phyloP scores from a whole-genome alignment of 2,113 vertebrate species.

The Pica pica region DNA sequence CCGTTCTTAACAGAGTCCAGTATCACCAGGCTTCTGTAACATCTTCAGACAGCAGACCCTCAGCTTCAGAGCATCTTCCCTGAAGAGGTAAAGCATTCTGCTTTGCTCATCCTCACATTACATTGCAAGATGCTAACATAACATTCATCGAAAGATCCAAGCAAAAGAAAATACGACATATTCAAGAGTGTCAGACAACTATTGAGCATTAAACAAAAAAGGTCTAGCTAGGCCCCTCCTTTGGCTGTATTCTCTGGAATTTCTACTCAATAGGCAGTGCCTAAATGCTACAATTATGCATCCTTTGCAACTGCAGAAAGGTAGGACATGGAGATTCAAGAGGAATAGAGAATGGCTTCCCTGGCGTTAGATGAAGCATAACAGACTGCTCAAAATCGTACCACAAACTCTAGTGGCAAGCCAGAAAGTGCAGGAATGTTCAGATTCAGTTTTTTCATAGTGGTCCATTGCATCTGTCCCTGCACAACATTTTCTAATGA shows the following conservation, averaged over 20 bases:
- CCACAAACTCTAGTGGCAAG: neutral
- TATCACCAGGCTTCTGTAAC: neutral
- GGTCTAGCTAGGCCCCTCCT: neutral
- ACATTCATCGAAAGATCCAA: neutral
- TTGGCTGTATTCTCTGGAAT: neutral
- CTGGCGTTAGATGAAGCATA: neutral
- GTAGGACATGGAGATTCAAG: neutral
- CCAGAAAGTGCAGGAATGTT: neutral
- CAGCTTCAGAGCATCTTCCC: neutral
- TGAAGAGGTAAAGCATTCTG: neutral
- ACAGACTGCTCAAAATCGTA: neutral
- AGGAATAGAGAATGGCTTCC: neutral
- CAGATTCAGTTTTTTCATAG: constrained; percentile 1
- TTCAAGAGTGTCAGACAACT: neutral
- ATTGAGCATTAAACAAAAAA: neutral
- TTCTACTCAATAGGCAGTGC: neutral
- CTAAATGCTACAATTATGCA: neutral
- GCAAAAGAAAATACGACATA: neutral
- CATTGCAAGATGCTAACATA: neutral
- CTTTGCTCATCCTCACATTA: neutral
- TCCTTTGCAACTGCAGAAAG: neutral
- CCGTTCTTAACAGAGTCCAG: neutral
- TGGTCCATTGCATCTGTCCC: neutral
- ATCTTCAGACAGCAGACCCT: neutral
- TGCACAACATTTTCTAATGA: neutral